Percentiles rank a stretch among this genome's conserved stretches.
Evolutionary conservation across 2,797 vertebrate genomes (phyloP).

Genomic region (Allobates femoralis): DNA sequence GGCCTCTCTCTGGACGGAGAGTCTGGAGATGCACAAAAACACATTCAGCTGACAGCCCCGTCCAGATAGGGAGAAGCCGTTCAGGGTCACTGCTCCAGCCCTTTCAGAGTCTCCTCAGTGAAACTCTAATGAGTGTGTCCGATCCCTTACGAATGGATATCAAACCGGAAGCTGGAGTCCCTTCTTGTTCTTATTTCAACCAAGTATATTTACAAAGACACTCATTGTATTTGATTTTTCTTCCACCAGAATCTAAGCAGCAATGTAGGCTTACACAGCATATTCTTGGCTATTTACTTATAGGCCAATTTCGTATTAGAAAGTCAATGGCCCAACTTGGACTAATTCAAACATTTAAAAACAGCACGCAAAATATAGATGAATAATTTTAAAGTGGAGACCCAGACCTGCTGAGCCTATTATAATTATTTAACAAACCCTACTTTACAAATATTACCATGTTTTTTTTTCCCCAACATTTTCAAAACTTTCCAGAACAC

Average conservation of each 20-base stretch:
- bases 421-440: conserved; percentile 34
- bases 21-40: no score
- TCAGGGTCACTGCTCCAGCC: no score
- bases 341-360: conserved; percentile 38
- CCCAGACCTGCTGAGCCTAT: conserved; percentile 60
- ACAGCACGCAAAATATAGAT: conserved; percentile 50
- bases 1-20: no score
- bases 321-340: background rate
- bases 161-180: background rate
- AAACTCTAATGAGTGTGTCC: no score
- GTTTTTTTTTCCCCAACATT: background rate
- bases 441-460: conserved; percentile 46
- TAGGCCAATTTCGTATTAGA: background rate
- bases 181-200: background rate
- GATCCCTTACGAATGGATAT: background rate
- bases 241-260: background rate
- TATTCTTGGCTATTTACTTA: background rate
- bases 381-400: conserved; percentile 31
- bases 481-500: conserved; percentile 16
- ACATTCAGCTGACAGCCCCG: no score
- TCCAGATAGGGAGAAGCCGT: no score
- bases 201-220: background rate
- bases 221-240: background rate
- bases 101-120: no score
- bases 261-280: background rate